A percentile compares a stretch with the other conserved stretches of the same genome.
Conservation (phyloP, 2,797 vertebrate species). For the Malacoctenus gilli region DNA sequence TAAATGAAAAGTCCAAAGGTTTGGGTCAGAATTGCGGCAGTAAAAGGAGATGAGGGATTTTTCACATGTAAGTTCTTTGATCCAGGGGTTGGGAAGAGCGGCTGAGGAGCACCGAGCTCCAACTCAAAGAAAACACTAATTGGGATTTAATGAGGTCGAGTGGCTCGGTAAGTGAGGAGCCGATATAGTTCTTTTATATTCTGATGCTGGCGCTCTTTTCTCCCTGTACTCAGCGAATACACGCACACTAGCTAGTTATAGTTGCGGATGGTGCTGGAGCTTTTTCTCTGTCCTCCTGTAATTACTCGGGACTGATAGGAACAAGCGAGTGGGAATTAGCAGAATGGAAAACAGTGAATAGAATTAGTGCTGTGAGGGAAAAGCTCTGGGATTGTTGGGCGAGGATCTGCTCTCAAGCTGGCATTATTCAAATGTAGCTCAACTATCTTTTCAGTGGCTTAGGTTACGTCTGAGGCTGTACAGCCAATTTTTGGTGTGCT, state of each 20-base stretch:
- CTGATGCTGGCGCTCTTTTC: slow-evolving; percentile 37
- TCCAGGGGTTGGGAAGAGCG: slow-evolving; percentile 41
- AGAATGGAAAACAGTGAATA: slow-evolving; percentile 44
- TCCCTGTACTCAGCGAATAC: slow-evolving; percentile 40
- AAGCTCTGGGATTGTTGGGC: slow-evolving; percentile 20
- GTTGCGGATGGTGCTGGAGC: slow-evolving; percentile 16
- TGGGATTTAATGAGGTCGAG: slow-evolving; percentile 74
- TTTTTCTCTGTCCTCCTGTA: slow-evolving; percentile 49
- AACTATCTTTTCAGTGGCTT: slow-evolving; percentile 51
- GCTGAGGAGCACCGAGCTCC: slow-evolving; percentile 27
- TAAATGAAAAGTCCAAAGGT: slow-evolving; percentile 17
- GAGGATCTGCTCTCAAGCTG: slow-evolving; percentile 42
- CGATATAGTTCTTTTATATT: slow-evolving; percentile 48
- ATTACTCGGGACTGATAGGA: slow-evolving; percentile 58
- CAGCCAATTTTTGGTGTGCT: too few relatives aligned
- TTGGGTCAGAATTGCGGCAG: slow-evolving; percentile 24
- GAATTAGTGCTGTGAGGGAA: slow-evolving; percentile 43
- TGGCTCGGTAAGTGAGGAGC: slow-evolving; percentile 50
- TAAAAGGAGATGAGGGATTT: slow-evolving; percentile 47
- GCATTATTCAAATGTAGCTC: slow-evolving; percentile 46
- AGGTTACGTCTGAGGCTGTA: slow-evolving; percentile 21
- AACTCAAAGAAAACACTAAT: slow-evolving; percentile 69
- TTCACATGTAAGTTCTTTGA: slow-evolving; percentile 61
- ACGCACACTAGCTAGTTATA: slow-evolving; percentile 19
- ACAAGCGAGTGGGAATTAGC: slow-evolving; percentile 42